Evolutionary conservation across 2,888 invertebrate genomes (phyloP).

Genomic region (Lasioglossum pauxillum): DNA sequence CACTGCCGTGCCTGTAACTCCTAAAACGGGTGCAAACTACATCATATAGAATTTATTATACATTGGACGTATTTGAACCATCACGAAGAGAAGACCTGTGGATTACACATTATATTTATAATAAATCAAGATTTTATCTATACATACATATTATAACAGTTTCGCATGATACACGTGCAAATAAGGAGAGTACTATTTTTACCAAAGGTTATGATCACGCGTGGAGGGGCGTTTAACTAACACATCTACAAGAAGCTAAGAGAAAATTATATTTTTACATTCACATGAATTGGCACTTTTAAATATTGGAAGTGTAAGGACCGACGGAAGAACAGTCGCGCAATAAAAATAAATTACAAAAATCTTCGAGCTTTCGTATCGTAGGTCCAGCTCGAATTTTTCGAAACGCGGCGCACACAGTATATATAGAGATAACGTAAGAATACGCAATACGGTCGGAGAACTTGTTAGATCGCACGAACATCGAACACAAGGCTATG

Average conservation of each 20-base stretch:
- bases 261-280: background rate
- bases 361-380: background rate
- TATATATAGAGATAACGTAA: background rate
- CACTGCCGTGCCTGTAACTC: slow-evolving; percentile 70
- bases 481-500: too few species aligned
- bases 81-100: background rate
- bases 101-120: background rate
- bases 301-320: background rate
- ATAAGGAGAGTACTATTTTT: background rate
- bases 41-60: background rate
- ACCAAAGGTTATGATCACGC: background rate
- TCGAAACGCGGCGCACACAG: background rate
- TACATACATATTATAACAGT: background rate
- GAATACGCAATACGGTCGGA: background rate
- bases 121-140: background rate
- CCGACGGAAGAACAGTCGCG: background rate
- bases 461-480: background rate
- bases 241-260: background rate
- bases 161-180: background rate
- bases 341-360: background rate
- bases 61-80: background rate
- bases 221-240: background rate
- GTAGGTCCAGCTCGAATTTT: background rate
- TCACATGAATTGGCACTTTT: background rate
- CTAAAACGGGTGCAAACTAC: slow-evolving; percentile 43